Evolutionary conservation across 2,113 vertebrate genomes (phyloP).

Genomic region (Peucedramus taeniatus): DNA sequence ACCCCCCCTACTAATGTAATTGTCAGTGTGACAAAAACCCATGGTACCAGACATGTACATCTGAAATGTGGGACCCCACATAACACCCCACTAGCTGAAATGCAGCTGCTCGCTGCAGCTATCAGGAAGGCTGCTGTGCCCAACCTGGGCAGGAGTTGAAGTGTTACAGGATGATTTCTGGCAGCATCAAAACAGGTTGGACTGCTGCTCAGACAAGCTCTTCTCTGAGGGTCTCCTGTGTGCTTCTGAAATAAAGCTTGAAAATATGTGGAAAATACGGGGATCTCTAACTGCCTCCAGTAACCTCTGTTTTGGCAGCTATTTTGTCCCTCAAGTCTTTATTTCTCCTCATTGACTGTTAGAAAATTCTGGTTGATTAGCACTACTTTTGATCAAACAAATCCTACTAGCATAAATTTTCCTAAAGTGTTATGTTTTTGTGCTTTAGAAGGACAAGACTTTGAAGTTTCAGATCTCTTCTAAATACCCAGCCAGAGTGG

Average conservation of each 20-base stretch:
- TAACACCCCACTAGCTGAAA: background rate
- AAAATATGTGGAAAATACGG: background rate
- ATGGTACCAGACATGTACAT: rapidly evolving
- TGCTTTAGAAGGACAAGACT: background rate
- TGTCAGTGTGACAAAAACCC: rapidly evolving
- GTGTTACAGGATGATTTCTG: background rate
- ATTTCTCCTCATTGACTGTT: background rate
- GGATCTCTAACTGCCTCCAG: background rate
- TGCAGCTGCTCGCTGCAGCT: background rate
- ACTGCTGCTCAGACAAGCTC: background rate
- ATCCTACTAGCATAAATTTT: background rate
- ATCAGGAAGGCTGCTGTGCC: background rate
- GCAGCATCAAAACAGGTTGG: background rate
- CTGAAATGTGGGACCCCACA: background rate
- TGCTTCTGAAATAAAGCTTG: background rate
- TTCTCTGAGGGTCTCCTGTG: background rate
- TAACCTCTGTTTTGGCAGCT: background rate
- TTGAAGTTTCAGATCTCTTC: background rate
- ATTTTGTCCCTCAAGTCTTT: background rate
- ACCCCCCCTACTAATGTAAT: background rate
- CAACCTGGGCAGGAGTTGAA: background rate
- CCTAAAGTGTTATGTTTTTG: background rate
- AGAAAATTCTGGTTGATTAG: background rate
- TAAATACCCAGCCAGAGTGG: background rate
- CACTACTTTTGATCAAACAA: background rate